Evolutionary conservation across 2,888 invertebrate species (phyloP), one percentile per base, ranked within the genome.

Genomic region (Brachyopa scutellaris): DNA sequence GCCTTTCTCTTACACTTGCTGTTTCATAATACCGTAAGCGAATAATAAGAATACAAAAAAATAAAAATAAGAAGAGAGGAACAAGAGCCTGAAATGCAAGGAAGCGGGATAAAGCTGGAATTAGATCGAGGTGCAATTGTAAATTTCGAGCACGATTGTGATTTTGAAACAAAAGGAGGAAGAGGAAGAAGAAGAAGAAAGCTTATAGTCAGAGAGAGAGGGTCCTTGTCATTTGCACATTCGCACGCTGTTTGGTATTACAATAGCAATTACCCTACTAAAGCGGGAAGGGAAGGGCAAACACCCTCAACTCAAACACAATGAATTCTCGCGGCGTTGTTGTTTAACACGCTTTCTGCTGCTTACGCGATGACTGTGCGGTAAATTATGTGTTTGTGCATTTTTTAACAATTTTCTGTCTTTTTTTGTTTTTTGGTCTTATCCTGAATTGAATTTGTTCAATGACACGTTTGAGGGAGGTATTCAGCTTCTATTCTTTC

Each of bases 241-340:
- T 57, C 29, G 55, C 38, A 51, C 23, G 76, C 47, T 57, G 62
- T 51, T 55, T 15, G 38, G 36, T 13, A 49, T 13, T 29, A 64
- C 36, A 70, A 76, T 64, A 38, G 76, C 51, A 69, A 76, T 70
- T 82, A 82, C 67, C 47, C 61, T 23, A 0, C 19, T 45, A 19
- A 26, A 19, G 8, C 7, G 17, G 26, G 26, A 6, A 6, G 26
- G 26, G 26, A 26, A 26, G 6, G 6, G 6, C 3, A 26, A 5
- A 40, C 9, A 4, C 36, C 21, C 33, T 13, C 2, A 0, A 9
- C 26, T 36, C 64, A 36, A 40, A 61, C 31, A 61, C 61, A 42
- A 51, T 72, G 31, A 49, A 31, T 21, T 40, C 62, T 38, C 51
- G 57, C n/a, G 26, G 33, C 42, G 38, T 33, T 66, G 38, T 47